phyloP scores from a whole-genome alignment of 2,113 vertebrate species.

The Antigone vipio region DNA sequence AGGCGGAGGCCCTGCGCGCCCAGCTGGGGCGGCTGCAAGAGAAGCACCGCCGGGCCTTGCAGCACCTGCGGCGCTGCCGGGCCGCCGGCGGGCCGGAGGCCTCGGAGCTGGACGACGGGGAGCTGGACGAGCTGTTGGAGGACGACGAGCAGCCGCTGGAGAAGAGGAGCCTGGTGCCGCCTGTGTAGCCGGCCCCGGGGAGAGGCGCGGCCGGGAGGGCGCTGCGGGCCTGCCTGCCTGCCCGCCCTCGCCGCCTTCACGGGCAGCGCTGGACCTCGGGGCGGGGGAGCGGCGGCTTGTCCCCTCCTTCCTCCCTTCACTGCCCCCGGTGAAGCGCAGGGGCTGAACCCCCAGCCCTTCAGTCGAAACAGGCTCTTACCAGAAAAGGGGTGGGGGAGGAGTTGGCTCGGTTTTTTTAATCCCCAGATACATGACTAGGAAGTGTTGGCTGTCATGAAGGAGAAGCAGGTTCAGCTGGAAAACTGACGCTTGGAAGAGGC shows the following conservation, averaged over 20 bases:
- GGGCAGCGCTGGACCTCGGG: too few relatives aligned
- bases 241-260: background rate
- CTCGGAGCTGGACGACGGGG: background rate
- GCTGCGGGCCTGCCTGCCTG: background rate
- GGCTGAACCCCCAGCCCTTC: fast-evolving
- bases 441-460: fast-evolving
- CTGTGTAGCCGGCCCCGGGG: background rate
- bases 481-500: background rate
- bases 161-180: background rate
- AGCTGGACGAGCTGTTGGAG: background rate
- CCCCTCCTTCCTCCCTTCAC: fast-evolving
- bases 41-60: constrained; percentile 62
- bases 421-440: fast-evolving
- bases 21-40: background rate
- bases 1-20: background rate
- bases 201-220: background rate
- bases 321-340: fast-evolving
- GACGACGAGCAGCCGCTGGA: background rate
- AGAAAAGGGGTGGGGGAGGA: background rate
- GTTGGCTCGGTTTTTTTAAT: fast-evolving
- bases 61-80: constrained; percentile 36
- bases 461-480: background rate
- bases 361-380: fast-evolving
- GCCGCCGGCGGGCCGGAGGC: background rate
- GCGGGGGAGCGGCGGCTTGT: fast-evolving